Evolutionary conservation across 2,797 vertebrate genomes (phyloP), one percentile per base, ranked within the genome.

Genomic region (Micromesistius poutassou): DNA sequence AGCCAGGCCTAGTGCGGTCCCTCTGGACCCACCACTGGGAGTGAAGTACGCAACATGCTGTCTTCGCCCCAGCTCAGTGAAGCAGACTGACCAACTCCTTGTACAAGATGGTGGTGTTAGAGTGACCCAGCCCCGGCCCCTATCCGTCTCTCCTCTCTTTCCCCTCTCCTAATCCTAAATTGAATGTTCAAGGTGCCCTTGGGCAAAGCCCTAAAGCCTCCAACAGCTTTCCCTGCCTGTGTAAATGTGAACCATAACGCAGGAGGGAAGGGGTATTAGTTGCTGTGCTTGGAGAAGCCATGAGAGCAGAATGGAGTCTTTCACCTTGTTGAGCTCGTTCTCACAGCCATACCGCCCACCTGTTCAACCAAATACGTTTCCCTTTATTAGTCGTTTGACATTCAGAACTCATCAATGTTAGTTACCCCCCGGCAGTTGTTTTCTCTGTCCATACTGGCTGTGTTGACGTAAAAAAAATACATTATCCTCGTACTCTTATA

Each of bases 101-200:
- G 30, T 25, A 30, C n/a, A 70, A 7, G 25, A 25, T 3, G 9
- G 25, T 2, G 3, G 25, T 25, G 25, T 55, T 55, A 4, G 16
- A 22, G 50, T 46, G 14, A 46, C 42, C 42, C 42, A n/a, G 16
- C 1, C 0, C 89, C 77, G 74, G 76, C 66, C 84, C 88, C 79
- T 78, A 77, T 81, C 87, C 89, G 89, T 89, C 86, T 90, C 85
- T 91, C 89, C 89, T 88, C 91, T 88, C 90, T 90, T 80, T 83
- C 8, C n/a, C 78, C 86, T 87, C 88, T 88, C 19, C 50, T 93
- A 93, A 93, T 94, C 92, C 91, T 86, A 93, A 93, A 93, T 94
- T 92, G 91, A 93, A 92, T 92, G 89, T 88, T 76, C 87, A 92
- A 93, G 91, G 91, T 94, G 91, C 89, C 92, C 88, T 92, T 92